phyloP scores from a whole-genome alignment of 2,113 vertebrate species.

The Lethenteron reissneri region DNA sequence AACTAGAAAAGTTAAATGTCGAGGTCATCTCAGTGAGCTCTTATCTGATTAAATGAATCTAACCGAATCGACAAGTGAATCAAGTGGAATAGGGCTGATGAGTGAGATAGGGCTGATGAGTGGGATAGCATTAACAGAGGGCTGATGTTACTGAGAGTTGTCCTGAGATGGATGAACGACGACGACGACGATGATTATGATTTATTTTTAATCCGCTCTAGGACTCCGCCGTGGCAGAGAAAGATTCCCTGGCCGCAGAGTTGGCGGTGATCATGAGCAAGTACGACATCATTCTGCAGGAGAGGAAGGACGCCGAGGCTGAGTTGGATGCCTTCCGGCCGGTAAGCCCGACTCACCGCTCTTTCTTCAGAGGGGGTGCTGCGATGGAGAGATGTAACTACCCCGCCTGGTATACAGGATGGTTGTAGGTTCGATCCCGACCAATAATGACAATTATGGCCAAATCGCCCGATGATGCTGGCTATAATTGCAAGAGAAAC shows the following conservation, averaged over 20 bases:
- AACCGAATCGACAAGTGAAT: no score
- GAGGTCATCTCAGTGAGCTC: no score
- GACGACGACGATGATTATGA: not conserved
- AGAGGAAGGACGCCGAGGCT: constrained; percentile 28
- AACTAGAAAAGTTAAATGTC: no score
- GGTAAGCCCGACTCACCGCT: constrained; percentile 16
- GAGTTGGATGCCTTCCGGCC: constrained; percentile 33
- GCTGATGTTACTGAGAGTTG: not conserved
- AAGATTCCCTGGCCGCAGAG: constrained; percentile 22
- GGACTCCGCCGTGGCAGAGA: constrained; percentile 27
- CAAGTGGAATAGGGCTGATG: not conserved
- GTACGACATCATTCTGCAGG: constrained; percentile 29
- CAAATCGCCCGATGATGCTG: no score
- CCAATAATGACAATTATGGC: no score
- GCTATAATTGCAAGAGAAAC: no score
- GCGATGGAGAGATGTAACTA: not conserved
- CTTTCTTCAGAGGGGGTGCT: not conserved
- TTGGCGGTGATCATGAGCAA: constrained; percentile 26
- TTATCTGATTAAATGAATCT: no score
- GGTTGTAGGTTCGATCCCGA: not conserved
- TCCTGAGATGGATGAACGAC: not conserved
- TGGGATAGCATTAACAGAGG: not conserved
- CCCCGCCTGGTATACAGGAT: not conserved
- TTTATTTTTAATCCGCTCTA: constrained; percentile 17
- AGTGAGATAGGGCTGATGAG: not conserved